These are phyloP conservation scores for Ethmia dodecea DNA, from an alignment of 2,888 invertebrate species.

Conservation along the genomic window DNA sequence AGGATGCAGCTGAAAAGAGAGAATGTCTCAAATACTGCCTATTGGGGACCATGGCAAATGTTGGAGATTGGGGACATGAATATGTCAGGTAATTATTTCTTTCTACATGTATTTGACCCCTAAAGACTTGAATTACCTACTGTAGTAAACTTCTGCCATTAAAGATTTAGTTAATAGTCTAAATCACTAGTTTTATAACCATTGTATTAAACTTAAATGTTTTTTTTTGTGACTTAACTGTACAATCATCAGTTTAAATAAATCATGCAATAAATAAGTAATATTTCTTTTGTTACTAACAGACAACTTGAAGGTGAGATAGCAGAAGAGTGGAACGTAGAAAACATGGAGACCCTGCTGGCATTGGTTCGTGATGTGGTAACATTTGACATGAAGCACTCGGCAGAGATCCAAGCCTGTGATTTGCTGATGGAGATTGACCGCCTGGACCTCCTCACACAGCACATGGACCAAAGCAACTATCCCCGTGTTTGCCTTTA, in stretches of 20 bases:
- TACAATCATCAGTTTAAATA: no score
- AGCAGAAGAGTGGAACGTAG: conserved; percentile 87
- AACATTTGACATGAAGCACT: conserved; percentile 96
- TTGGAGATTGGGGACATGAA: conserved; percentile 99
- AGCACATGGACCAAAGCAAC: conserved; percentile 92
- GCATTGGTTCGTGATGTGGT: conserved; percentile 92
- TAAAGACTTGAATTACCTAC: no score
- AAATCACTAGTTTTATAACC: no score
- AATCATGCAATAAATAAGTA: no score
- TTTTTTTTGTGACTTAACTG: no score
- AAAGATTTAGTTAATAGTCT: no score
- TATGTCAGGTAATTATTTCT: conserved; percentile 91
- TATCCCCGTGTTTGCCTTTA: conserved; percentile 96
- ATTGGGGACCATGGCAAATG: conserved; percentile 87
- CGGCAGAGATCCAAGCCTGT: conserved; percentile 99
- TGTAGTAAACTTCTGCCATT: no score
- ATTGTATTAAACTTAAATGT: no score
- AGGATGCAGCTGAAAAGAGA: conserved; percentile 76
- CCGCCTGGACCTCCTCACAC: conserved; percentile 88
- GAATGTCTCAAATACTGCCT: conserved; percentile 96
- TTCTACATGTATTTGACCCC: neutral
- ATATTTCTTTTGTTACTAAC: conserved; percentile 6
- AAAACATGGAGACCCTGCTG: conserved; percentile 80
- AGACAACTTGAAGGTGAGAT: conserved; percentile 95
- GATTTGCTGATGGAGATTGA: conserved; percentile 99